phyloP scores from a whole-genome alignment of 1,140 invertebrate genomes.

The Trichogramma pretiosum region DNA sequence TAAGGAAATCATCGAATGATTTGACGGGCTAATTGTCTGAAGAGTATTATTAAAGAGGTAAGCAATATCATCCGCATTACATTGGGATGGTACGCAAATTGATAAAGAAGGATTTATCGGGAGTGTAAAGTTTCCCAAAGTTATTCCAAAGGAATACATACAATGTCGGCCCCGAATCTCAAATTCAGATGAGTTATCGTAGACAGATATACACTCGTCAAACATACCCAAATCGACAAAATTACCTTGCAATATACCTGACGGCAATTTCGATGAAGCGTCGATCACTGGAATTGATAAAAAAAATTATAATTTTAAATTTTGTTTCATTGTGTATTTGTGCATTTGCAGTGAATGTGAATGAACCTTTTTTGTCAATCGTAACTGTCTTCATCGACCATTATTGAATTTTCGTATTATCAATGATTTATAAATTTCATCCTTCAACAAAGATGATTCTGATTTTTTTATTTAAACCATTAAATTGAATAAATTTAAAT shows the following conservation, averaged over 20 bases:
- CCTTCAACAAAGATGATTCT: no score
- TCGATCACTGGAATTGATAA: constrained; percentile 27
- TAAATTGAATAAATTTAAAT: no score
- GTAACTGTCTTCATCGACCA: no score
- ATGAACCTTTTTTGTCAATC: no score
- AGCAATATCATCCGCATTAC: not conserved
- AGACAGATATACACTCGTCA: constrained; percentile 25
- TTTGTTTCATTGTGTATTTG: no score
- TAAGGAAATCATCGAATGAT: not conserved
- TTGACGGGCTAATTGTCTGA: not conserved
- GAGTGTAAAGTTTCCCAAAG: not conserved
- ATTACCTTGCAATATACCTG: constrained; percentile 28
- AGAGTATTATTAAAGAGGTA: constrained; percentile 1
- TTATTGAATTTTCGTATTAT: no score
- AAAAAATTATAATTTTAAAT: not conserved
- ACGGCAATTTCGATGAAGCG: constrained; percentile 26
- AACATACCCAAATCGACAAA: constrained; percentile 27
- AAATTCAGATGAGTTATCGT: not conserved
- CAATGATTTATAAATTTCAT: no score
- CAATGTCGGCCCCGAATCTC: constrained; percentile 9
- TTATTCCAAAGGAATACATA: constrained; percentile 2
- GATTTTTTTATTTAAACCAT: no score
- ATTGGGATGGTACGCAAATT: constrained; percentile 12
- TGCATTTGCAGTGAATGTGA: no score
- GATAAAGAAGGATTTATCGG: not conserved